These are phyloP conservation scores for Aegithalos caudatus DNA, from an alignment of 2,113 vertebrate genomes.

Conservation along the genomic window DNA sequence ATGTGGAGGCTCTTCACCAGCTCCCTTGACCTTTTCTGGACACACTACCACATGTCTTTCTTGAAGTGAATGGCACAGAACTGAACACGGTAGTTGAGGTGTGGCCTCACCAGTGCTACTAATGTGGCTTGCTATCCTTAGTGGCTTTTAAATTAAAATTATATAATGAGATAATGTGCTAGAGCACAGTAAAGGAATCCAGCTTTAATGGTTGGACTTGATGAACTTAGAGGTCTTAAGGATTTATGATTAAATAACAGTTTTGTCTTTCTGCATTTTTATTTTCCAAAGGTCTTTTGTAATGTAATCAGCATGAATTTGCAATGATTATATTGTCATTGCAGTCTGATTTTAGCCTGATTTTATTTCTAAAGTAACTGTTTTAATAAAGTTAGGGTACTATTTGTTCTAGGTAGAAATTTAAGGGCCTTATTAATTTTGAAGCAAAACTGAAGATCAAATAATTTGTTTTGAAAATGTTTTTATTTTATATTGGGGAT, in stretches of 20 bases:
- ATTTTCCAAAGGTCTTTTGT: neutral
- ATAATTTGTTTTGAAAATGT: neutral
- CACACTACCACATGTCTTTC: neutral
- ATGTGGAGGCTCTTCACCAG: neutral
- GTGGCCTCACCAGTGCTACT: neutral
- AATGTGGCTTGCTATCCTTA: neutral
- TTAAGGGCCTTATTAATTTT: neutral
- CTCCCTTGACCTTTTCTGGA: neutral
- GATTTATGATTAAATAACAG: neutral
- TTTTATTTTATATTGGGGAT: neutral
- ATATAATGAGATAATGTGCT: neutral
- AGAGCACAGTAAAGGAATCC: neutral
- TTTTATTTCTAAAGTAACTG: neutral
- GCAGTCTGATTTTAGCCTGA: neutral
- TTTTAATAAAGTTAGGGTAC: neutral
- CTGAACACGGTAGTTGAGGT: neutral
- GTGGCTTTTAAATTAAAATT: neutral
- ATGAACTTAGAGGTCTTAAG: neutral
- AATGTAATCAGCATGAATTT: neutral
- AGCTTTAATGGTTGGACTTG: neutral
- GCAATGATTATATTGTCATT: neutral
- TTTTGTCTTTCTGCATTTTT: neutral
- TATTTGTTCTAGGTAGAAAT: neutral
- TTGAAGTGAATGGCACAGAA: neutral
- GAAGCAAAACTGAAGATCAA: neutral